phyloP scores from a whole-genome alignment of 2,113 vertebrate species.

The Actenoides lindsayi region DNA sequence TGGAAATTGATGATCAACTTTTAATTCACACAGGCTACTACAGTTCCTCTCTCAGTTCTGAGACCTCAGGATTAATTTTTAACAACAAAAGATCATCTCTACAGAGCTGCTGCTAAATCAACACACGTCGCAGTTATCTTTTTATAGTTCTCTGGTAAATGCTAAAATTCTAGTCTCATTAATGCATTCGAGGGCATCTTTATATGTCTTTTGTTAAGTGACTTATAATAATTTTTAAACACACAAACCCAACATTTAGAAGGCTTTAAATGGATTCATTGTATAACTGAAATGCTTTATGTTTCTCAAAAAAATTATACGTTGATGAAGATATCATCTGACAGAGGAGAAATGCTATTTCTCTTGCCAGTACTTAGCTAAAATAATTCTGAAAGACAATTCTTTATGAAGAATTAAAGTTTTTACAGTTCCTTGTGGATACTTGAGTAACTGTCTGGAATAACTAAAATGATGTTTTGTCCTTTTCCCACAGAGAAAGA shows the following conservation, averaged over 20 bases:
- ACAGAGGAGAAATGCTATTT: neutral
- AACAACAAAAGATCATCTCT: neutral
- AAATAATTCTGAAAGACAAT: neutral
- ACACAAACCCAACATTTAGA: neutral
- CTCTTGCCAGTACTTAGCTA: neutral
- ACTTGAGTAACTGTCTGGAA: neutral
- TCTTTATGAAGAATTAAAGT: neutral
- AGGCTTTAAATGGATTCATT: neutral
- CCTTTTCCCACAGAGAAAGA: slow-evolving; percentile 1
- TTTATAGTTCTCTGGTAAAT: neutral
- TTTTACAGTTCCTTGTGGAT: neutral
- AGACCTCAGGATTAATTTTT: neutral
- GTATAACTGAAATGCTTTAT: neutral
- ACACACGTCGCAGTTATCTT: neutral
- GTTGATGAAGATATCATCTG: neutral
- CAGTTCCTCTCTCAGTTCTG: neutral
- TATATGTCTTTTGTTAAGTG: neutral
- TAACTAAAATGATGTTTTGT: slow-evolving; percentile 43
- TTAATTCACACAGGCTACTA: neutral
- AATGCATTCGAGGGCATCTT: neutral
- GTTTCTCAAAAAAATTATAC: neutral
- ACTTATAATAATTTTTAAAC: neutral
- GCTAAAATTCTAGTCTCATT: neutral
- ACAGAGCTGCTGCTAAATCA: neutral
- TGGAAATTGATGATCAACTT: neutral